phyloP scores from a whole-genome alignment of 2,797 vertebrate species.

The Thamnophis elegans region DNA sequence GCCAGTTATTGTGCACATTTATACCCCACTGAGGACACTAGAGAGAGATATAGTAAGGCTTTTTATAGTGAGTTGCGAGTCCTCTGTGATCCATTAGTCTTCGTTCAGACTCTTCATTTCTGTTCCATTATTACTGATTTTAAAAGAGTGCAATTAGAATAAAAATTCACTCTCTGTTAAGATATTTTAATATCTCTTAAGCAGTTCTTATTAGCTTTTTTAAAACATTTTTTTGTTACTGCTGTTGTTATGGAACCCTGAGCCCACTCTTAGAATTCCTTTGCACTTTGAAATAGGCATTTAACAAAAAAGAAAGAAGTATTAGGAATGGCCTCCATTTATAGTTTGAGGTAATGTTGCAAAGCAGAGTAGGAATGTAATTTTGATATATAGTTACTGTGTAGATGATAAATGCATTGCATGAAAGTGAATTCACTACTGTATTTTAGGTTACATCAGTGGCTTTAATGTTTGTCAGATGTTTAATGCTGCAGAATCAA shows the following conservation, averaged over 20 bases:
- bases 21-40: background rate
- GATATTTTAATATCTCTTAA: background rate
- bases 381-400: background rate
- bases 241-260: background rate
- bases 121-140: background rate
- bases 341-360: background rate
- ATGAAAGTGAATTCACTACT: background rate
- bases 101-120: background rate
- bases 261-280: background rate
- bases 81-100: background rate
- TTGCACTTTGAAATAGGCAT: background rate
- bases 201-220: background rate
- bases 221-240: background rate
- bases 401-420: background rate
- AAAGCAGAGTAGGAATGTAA: background rate
- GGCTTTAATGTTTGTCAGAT: background rate
- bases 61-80: background rate
- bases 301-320: background rate
- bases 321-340: background rate
- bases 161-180: background rate
- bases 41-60: background rate
- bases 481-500: background rate
- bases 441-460: background rate
- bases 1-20: background rate
- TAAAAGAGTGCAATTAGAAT: constrained; percentile 1